Conservation (phyloP, 2,113 vertebrate species). For the Callorhinus ursinus region DNA sequence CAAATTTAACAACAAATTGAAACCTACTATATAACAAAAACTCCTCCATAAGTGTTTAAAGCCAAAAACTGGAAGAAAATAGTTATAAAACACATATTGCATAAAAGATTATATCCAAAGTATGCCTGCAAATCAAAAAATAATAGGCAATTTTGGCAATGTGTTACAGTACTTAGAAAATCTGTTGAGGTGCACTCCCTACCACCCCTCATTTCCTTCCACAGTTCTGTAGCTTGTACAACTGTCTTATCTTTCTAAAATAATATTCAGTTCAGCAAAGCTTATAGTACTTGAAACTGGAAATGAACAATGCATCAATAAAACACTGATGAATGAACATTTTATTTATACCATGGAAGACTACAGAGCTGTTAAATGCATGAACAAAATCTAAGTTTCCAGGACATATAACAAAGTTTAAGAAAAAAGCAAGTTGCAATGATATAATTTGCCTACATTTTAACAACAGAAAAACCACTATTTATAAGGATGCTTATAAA, state of each 20-base stretch:
- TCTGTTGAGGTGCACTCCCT: background rate
- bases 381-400: conserved; percentile 19
- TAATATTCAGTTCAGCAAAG: background rate
- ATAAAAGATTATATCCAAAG: background rate
- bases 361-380: background rate
- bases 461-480: background rate
- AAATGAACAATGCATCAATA: background rate
- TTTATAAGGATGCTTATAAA: background rate
- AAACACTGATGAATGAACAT: background rate
- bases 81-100: background rate
- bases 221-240: background rate
- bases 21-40: background rate
- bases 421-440: background rate
- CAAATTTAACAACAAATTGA: background rate
- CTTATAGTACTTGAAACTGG: background rate
- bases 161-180: background rate
- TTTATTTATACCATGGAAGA: background rate
- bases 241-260: background rate
- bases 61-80: background rate
- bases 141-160: background rate
- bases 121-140: background rate
- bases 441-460: background rate
- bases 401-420: background rate
- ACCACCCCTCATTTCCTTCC: background rate
- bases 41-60: background rate